Percentiles rank a stretch among this genome's conserved stretches.
Conservation (phyloP, 1,140 invertebrate genomes). For the Adelges cooleyi region DNA sequence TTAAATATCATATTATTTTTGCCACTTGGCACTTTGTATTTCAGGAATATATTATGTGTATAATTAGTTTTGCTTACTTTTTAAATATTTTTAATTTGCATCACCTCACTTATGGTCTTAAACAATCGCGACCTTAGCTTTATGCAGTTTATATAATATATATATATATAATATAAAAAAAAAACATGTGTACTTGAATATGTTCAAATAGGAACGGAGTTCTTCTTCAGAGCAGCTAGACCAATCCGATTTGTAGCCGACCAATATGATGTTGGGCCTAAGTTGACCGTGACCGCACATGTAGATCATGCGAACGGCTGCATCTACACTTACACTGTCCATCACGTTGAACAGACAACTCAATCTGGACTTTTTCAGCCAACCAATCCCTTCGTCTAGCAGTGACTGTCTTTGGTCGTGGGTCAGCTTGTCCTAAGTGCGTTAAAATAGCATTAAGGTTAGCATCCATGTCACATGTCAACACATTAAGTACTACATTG, state of each 20-base stretch:
- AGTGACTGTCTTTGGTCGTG: not conserved
- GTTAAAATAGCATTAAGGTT: too few species aligned
- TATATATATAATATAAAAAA: too few species aligned
- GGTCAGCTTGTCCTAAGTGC: not conserved
- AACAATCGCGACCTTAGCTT: too few species aligned
- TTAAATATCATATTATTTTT: too few species aligned
- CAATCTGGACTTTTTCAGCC: conserved; percentile 50
- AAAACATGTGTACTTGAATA: conserved; percentile 67
- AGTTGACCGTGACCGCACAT: conserved; percentile 81
- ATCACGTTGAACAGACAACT: conserved; percentile 81
- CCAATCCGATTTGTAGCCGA: conserved; percentile 94
- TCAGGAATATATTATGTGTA: too few species aligned
- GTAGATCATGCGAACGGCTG: conserved; percentile 58
- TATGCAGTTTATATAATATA: too few species aligned
- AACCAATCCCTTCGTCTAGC: not conserved
- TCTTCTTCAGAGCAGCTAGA: conserved; percentile 53
- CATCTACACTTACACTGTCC: conserved; percentile 63
- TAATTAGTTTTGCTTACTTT: too few species aligned
- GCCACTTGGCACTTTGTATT: too few species aligned
- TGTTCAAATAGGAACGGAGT: conserved; percentile 77
- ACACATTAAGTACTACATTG: too few species aligned
- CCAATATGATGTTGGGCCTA: conserved; percentile 83
- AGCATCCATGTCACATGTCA: too few species aligned
- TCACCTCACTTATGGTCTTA: too few species aligned
- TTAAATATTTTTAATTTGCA: too few species aligned